phyloP scores from a whole-genome alignment of 2,113 vertebrate genomes.

The Callaeas wilsoni region DNA sequence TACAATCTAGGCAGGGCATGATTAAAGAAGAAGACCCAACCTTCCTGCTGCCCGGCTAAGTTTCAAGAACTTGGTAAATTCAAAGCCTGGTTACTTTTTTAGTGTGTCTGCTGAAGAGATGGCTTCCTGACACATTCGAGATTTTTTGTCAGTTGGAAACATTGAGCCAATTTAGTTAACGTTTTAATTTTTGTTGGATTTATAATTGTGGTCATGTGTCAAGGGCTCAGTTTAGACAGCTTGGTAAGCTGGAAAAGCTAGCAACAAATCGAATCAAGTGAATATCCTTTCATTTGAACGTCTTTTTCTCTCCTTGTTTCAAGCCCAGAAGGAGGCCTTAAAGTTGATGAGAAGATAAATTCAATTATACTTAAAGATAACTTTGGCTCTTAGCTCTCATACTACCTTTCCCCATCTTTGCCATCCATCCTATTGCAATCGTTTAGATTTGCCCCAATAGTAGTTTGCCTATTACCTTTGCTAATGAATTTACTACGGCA shows the following conservation, averaged over 20 bases:
- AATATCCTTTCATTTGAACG: conserved; percentile 8
- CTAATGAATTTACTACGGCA: conserved; percentile 78
- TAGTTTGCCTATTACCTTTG: conserved; percentile 73
- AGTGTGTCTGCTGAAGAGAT: neutral
- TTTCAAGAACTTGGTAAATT: neutral
- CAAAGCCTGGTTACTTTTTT: neutral
- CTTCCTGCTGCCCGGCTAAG: neutral
- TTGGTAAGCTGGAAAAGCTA: conserved; percentile 25
- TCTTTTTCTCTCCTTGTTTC: conserved; percentile 39
- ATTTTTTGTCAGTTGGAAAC: neutral
- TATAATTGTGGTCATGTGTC: conserved; percentile 23
- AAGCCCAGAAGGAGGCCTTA: conserved; percentile 56
- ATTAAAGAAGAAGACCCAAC: neutral
- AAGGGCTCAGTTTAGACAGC: conserved; percentile 23
- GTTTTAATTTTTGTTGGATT: conserved; percentile 14
- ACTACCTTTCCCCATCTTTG: conserved; percentile 54
- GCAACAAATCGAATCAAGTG: conserved; percentile 50
- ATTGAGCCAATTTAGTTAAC: neutral
- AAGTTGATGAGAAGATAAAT: conserved; percentile 62
- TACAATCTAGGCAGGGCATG: neutral
- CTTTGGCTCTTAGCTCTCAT: conserved; percentile 52
- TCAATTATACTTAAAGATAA: conserved; percentile 55
- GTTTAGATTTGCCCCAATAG: conserved; percentile 70
- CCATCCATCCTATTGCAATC: conserved; percentile 60
- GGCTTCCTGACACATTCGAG: neutral